phyloP scores from a whole-genome alignment of 2,888 invertebrate genomes.

The Lobophora halterata region DNA sequence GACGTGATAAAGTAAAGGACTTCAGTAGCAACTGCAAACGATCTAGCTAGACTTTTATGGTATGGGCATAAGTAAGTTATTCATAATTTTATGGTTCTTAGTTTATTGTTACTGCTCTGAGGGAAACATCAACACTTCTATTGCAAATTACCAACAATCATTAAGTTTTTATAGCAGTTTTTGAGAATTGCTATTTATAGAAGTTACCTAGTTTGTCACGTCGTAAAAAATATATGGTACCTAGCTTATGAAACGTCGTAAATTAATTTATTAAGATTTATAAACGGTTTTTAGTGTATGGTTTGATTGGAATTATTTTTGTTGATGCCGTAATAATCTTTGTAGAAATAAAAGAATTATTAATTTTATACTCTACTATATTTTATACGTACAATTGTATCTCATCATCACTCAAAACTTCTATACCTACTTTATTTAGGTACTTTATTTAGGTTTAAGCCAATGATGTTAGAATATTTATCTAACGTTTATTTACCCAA shows the following conservation, averaged over 20 bases:
- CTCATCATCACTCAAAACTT: too few species aligned
- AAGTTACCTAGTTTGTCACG: constrained; percentile 8
- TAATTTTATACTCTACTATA: too few species aligned
- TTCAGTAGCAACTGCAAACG: too few species aligned
- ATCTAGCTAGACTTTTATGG: too few species aligned
- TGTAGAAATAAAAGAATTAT: too few species aligned
- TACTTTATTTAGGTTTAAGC: too few species aligned
- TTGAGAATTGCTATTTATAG: constrained; percentile 3
- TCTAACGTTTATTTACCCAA: too few species aligned
- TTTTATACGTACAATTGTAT: too few species aligned
- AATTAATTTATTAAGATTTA: constrained; percentile 7
- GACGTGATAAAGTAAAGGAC: too few species aligned
- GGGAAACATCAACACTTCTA: constrained; percentile 12
- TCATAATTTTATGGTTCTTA: background rate
- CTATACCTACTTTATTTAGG: too few species aligned
- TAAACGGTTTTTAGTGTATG: background rate
- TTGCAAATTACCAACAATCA: constrained; percentile 7
- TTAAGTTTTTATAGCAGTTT: constrained; percentile 8
- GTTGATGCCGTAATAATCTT: background rate
- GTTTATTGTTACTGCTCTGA: constrained; percentile 1
- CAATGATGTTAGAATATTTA: too few species aligned
- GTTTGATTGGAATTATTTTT: background rate
- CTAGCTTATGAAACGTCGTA: constrained; percentile 2
- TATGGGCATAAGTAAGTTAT: too few species aligned
- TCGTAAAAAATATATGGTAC: background rate